Percentiles rank a stretch among this genome's conserved stretches.
Evolutionary conservation across 2,888 invertebrate species (phyloP).

Genomic region (Stictocephala bisonia): DNA sequence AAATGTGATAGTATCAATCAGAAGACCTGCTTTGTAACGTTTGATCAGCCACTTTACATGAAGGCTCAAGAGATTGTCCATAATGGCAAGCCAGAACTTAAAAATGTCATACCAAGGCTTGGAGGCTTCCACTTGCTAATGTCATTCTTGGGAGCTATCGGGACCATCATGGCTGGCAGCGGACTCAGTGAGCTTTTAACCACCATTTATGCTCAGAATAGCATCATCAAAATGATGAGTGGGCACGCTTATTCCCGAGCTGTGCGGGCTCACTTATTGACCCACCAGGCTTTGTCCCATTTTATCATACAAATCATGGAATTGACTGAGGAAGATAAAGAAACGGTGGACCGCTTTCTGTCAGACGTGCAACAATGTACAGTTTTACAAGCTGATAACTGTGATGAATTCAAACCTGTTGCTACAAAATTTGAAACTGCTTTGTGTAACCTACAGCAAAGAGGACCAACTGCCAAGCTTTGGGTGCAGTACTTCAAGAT

Average conservation of each 20-base stretch:
- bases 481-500: constrained; percentile 43
- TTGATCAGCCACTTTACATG: constrained; percentile 61
- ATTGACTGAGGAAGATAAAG: background rate
- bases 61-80: constrained; percentile 61
- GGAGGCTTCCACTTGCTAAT: constrained; percentile 62
- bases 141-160: constrained; percentile 62
- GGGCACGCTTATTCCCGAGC: constrained; percentile 61
- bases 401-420: constrained; percentile 4
- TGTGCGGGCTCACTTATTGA: constrained; percentile 58
- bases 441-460: background rate
- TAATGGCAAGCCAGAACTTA: constrained; percentile 49
- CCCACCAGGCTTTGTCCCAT: background rate
- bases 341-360: background rate
- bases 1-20: constrained; percentile 51
- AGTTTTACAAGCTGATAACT: too few relatives aligned
- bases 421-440: background rate
- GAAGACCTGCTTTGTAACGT: constrained; percentile 59
- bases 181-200: constrained; percentile 61
- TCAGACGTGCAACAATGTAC: too few relatives aligned
- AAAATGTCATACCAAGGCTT: constrained; percentile 56
- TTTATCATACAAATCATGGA: background rate
- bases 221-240: constrained; percentile 59
- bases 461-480: constrained; percentile 30
- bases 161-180: constrained; percentile 63
- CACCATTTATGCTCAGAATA: constrained; percentile 59